These are phyloP conservation scores for Chironex yamaguchii DNA, from an alignment of 30 jellyfish, hydroid and myxozoan genomes.

Conservation along the genomic window DNA sequence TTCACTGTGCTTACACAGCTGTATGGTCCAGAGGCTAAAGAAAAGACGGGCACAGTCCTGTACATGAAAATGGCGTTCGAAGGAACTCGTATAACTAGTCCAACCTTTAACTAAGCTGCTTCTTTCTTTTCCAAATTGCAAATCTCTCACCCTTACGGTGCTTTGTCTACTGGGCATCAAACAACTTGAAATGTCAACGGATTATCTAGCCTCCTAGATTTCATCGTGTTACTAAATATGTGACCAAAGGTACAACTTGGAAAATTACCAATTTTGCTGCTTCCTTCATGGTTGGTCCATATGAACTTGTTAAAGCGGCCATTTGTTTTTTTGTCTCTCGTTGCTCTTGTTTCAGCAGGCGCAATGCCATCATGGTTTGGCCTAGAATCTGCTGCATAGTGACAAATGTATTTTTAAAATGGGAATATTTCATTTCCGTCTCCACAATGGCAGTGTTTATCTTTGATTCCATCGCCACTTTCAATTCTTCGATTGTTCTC, in stretches of 20 bases:
- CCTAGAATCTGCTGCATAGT: neutral
- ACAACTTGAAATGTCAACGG: no score
- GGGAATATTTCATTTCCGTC: slow-evolving; percentile 54
- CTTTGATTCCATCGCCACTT: slow-evolving; percentile 7
- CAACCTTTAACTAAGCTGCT: no score
- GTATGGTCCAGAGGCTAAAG: no score
- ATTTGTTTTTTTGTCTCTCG: slow-evolving; percentile 12
- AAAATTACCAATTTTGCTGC: slow-evolving; percentile 49
- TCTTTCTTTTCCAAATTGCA: no score
- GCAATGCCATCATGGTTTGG: neutral
- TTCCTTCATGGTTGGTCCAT: slow-evolving; percentile 40
- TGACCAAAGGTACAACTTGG: neutral
- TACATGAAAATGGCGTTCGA: no score
- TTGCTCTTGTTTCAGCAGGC: slow-evolving; percentile 15
- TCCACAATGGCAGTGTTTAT: slow-evolving; percentile 16
- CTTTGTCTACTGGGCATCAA: no score
- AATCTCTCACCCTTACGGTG: no score
- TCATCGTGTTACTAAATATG: neutral
- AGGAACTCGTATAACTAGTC: no score
- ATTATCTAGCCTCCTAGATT: no score
- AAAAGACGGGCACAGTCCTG: no score
- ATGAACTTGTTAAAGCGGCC: slow-evolving; percentile 7
- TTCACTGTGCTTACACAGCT: no score
- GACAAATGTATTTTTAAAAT: slow-evolving; percentile 8
- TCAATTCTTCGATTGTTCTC: no score